phyloP scores from a whole-genome alignment of 2,888 invertebrate genomes.

The Antitype chi region DNA sequence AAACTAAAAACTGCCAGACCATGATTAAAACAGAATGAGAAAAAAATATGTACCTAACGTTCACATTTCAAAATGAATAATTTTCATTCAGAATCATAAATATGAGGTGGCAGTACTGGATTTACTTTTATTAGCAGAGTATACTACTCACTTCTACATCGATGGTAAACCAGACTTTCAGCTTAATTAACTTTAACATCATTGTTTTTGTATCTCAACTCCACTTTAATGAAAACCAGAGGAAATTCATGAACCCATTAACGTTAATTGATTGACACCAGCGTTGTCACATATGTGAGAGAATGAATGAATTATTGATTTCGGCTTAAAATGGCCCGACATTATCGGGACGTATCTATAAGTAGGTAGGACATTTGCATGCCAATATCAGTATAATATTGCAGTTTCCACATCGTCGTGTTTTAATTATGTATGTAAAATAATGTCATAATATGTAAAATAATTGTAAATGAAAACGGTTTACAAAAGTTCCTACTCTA shows the following conservation, averaged over 20 bases:
- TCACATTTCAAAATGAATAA: not conserved
- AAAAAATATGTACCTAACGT: not conserved
- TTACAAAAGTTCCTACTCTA: not conserved
- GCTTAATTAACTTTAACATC: not conserved
- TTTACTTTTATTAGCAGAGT: not conserved
- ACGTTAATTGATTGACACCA: slow-evolving; percentile 54
- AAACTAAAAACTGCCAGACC: too few species aligned
- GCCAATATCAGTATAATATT: not conserved
- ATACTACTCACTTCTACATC: not conserved
- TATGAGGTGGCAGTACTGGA: not conserved
- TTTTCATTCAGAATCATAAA: not conserved
- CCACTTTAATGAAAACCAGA: slow-evolving; percentile 15
- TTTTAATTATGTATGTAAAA: slow-evolving; percentile 16
- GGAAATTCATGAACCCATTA: slow-evolving; percentile 39
- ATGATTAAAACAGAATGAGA: too few species aligned
- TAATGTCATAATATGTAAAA: not conserved
- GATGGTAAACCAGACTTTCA: not conserved
- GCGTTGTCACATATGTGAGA: slow-evolving; percentile 36
- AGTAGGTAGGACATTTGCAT: slow-evolving; percentile 21
- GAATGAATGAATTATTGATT: slow-evolving; percentile 47
- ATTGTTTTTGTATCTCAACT: not conserved
- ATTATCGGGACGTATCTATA: not conserved
- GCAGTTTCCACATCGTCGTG: not conserved
- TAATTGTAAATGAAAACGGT: not conserved
- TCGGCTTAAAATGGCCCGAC: slow-evolving; percentile 42